phyloP scores from a whole-genome alignment of 2,888 invertebrate genomes.

The Metacarcinus magister region DNA sequence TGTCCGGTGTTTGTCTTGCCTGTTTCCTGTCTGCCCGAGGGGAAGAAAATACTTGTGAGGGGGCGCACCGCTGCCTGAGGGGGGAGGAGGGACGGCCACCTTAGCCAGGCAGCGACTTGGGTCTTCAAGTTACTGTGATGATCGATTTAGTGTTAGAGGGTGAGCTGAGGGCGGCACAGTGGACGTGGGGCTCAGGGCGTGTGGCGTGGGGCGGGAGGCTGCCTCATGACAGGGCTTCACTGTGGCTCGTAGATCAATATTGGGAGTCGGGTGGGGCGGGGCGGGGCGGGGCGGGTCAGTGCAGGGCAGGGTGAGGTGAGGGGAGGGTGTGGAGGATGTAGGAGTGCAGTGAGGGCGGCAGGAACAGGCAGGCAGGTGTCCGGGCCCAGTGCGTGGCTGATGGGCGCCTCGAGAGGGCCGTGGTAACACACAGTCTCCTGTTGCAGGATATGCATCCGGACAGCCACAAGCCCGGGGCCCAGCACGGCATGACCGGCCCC shows the following conservation, averaged over 20 bases:
- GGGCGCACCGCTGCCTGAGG: background rate
- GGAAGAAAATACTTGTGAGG: background rate
- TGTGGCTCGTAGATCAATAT: slow-evolving; percentile 62
- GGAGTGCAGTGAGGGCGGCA: slow-evolving; percentile 16
- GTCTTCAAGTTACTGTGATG: background rate
- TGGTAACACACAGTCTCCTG: background rate
- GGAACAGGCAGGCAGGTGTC: slow-evolving; percentile 68
- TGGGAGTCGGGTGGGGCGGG: background rate
- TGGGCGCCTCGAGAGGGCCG: slow-evolving; percentile 46
- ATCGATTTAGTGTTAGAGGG: background rate
- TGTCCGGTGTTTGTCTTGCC: background rate
- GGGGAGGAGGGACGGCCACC: background rate
- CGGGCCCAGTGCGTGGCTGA: slow-evolving; percentile 6
- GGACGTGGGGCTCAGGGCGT: background rate
- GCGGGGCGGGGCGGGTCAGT: background rate
- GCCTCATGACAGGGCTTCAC: background rate
- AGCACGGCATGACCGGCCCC: slow-evolving; percentile 65
- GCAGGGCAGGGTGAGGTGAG: background rate
- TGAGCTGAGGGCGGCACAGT: background rate
- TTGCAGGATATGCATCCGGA: slow-evolving; percentile 75
- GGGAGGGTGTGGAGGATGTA: background rate
- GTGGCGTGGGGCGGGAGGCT: slow-evolving; percentile 6
- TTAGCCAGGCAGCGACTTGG: background rate
- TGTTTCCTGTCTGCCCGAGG: background rate
- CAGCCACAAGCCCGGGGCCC: slow-evolving; percentile 60